Percentiles rank a stretch among this genome's conserved stretches.
Conservation (phyloP, 2,113 vertebrate genomes). For the Jaculus jaculus region DNA sequence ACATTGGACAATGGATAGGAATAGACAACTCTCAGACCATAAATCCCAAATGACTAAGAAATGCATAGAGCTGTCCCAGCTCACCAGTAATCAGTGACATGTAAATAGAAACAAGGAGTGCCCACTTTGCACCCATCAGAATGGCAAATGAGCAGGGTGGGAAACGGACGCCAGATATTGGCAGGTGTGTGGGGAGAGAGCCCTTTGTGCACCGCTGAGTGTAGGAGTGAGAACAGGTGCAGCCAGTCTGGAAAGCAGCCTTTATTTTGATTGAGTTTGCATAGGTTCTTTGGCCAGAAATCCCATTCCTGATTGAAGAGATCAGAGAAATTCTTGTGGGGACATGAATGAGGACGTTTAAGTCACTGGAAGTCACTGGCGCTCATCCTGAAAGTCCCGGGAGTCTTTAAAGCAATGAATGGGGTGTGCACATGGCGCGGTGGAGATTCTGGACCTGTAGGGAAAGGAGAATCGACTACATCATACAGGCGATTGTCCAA, state of each 20-base stretch:
- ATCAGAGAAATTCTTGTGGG: background rate
- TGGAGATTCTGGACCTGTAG: background rate
- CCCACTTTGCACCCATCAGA: constrained; percentile 30
- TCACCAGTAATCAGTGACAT: background rate
- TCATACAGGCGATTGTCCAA: background rate
- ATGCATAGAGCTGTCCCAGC: background rate
- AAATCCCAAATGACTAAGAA: background rate
- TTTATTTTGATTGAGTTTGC: constrained; percentile 58
- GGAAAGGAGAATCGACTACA: background rate
- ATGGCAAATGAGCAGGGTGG: constrained; percentile 61
- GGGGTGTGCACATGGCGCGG: rapidly evolving
- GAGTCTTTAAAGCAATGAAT: background rate
- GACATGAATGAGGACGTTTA: background rate
- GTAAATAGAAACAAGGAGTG: background rate
- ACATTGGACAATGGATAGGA: background rate
- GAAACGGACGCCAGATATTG: constrained; percentile 23
- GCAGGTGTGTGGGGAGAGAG: constrained; percentile 36
- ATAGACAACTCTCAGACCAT: background rate
- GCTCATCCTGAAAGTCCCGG: background rate
- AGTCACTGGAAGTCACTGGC: background rate
- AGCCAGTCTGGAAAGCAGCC: constrained; percentile 48
- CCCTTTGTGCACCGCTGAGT: background rate
- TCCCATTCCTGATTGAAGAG: background rate
- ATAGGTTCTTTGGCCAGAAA: constrained; percentile 6
- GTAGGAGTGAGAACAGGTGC: constrained; percentile 65